Percentiles rank a stretch among this genome's conserved stretches.
phyloP scores from a whole-genome alignment of 2,797 vertebrate species.

The Sus cebifrons region DNA sequence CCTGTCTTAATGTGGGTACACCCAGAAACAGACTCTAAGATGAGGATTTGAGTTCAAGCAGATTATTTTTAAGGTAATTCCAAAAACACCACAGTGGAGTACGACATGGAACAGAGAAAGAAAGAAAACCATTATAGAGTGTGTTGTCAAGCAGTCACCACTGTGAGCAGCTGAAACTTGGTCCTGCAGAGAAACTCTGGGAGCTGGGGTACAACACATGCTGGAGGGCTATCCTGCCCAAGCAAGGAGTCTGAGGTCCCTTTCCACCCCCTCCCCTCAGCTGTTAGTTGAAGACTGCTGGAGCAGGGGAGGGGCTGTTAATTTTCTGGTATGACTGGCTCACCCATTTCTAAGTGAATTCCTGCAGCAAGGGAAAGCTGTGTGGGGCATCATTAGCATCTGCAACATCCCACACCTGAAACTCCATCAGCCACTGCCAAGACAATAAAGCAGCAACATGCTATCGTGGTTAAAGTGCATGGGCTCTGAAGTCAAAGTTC shows the following conservation, averaged over 20 bases:
- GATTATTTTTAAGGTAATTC: constrained; percentile 24
- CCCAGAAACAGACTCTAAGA: background rate
- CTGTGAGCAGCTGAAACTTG: background rate
- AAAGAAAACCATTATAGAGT: background rate
- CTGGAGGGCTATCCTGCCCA: background rate
- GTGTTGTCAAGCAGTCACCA: background rate
- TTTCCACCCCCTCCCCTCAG: background rate
- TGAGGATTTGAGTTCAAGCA: background rate
- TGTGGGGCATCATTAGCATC: background rate
- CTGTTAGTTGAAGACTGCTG: background rate
- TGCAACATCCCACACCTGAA: background rate
- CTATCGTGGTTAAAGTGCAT: background rate
- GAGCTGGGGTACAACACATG: background rate
- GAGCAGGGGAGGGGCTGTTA: background rate
- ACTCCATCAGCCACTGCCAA: background rate
- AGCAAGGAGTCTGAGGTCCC: background rate
- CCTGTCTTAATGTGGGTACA: background rate
- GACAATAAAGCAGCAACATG: background rate
- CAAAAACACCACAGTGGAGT: background rate
- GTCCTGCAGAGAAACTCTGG: background rate
- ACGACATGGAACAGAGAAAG: background rate
- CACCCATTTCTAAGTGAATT: background rate
- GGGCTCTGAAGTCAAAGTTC: background rate
- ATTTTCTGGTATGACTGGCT: background rate
- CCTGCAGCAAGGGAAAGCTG: background rate